Conservation (phyloP, 2,888 invertebrate genomes). For the Fragum fragum region DNA sequence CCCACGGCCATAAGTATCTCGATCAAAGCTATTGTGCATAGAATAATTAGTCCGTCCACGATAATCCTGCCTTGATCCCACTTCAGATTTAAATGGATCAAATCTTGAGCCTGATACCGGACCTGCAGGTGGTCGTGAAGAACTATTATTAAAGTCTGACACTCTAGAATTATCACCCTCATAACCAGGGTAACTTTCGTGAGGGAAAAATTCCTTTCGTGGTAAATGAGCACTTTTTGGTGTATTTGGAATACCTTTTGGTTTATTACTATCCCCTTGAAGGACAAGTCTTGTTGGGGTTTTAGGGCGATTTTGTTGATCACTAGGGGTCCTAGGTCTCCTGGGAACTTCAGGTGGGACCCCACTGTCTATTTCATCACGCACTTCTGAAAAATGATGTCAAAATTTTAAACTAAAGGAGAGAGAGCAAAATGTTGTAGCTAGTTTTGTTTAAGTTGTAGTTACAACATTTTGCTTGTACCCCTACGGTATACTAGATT, state of each 20-base stretch:
- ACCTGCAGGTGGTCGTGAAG: conserved; percentile 74
- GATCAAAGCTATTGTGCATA: conserved; percentile 72
- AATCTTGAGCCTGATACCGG: conserved; percentile 71
- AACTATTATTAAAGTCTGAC: conserved; percentile 68
- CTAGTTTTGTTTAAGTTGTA: no score
- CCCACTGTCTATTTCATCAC: conserved; percentile 60
- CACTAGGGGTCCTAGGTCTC: conserved; percentile 72
- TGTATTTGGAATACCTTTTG: conserved; percentile 56
- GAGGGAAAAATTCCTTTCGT: conserved; percentile 63
- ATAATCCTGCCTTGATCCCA: conserved; percentile 60
- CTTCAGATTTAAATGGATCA: conserved; percentile 70
- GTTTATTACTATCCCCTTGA: conserved; percentile 66
- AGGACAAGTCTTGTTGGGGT: conserved; percentile 74
- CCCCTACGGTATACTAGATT: no score
- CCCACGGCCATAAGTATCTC: conserved; percentile 66
- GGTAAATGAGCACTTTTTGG: conserved; percentile 71
- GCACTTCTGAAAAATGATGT: conserved; percentile 38
- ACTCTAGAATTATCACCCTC: conserved; percentile 69
- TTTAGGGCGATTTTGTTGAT: conserved; percentile 72
- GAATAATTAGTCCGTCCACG: conserved; percentile 66
- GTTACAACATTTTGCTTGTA: no score
- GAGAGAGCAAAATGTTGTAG: no score
- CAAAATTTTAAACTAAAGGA: no score
- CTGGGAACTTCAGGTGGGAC: conserved; percentile 62
- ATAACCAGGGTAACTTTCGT: conserved; percentile 61